Percentiles rank a stretch among this genome's conserved stretches.
These are phyloP conservation scores for Acanthisitta chloris DNA, from an alignment of 2,113 vertebrate genomes.

Conservation along the genomic window DNA sequence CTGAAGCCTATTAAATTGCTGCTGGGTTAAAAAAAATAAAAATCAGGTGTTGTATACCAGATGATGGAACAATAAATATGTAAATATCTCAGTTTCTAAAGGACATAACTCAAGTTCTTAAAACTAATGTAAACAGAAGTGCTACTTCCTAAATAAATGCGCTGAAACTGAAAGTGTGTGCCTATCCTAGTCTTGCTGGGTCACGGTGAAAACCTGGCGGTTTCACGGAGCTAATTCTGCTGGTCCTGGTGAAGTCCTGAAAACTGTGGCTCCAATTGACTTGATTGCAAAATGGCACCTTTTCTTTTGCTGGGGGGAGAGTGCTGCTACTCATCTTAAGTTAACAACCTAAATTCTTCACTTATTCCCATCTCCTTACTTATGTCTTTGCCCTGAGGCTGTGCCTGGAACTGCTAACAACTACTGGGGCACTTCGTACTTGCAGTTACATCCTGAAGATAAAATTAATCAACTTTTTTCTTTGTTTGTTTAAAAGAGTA, in stretches of 20 bases:
- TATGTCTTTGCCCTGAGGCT: neutral
- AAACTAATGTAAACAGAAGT: slow-evolving; percentile 24
- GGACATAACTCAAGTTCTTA: neutral
- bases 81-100: slow-evolving; percentile 20
- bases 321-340: neutral
- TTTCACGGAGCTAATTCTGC: neutral
- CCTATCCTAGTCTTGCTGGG: neutral
- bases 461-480: neutral
- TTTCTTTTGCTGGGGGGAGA: neutral
- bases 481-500: neutral
- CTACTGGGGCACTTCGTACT: neutral
- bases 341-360: neutral
- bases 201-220: neutral
- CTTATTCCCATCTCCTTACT: neutral
- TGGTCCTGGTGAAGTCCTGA: neutral
- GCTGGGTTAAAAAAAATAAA: neutral
- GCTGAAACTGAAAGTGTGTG: slow-evolving; percentile 6
- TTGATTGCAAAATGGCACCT: neutral
- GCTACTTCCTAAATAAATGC: slow-evolving; percentile 42
- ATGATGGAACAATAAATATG: neutral
- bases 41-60: neutral
- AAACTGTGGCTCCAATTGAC: neutral
- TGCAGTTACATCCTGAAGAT: neutral
- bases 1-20: slow-evolving; percentile 1
- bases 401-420: neutral